Conservation (phyloP, 2,797 vertebrate species). For the Enteromius trimaculatus region DNA sequence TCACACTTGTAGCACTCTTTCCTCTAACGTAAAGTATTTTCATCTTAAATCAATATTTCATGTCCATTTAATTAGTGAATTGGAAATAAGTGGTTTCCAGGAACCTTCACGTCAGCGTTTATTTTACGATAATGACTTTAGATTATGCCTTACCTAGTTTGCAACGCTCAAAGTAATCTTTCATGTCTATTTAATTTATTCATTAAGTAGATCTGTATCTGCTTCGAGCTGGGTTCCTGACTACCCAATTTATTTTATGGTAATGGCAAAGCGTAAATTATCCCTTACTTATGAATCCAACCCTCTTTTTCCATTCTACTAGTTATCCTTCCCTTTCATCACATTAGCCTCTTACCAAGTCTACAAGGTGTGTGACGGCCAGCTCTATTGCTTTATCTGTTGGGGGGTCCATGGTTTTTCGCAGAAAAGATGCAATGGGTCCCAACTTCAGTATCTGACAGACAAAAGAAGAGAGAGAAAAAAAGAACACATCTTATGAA, state of each 20-base stretch:
- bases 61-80: neutral
- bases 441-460: constrained; percentile 92
- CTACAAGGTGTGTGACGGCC: constrained; percentile 90
- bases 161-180: neutral
- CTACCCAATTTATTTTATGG: neutral
- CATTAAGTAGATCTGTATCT: neutral
- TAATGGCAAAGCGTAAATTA: neutral
- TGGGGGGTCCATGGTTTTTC: constrained; percentile 89
- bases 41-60: constrained; percentile 5
- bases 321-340: constrained; percentile 1
- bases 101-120: neutral
- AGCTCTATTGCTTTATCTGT: constrained; percentile 84
- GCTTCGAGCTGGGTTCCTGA: neutral
- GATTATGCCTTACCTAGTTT: neutral
- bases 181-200: constrained; percentile 11
- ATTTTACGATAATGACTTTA: neutral
- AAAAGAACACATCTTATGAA: neutral
- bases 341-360: constrained; percentile 80
- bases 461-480: neutral
- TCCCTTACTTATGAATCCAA: constrained; percentile 1
- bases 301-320: constrained; percentile 6
- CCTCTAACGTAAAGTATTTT: neutral
- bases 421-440: constrained; percentile 87
- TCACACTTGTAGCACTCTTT: neutral
- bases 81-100: neutral